Base-by-base conservation (phyloP, 30 jellyfish, hydroid and myxozoan species). In the Chrysaora quinquecirrha region DNA sequence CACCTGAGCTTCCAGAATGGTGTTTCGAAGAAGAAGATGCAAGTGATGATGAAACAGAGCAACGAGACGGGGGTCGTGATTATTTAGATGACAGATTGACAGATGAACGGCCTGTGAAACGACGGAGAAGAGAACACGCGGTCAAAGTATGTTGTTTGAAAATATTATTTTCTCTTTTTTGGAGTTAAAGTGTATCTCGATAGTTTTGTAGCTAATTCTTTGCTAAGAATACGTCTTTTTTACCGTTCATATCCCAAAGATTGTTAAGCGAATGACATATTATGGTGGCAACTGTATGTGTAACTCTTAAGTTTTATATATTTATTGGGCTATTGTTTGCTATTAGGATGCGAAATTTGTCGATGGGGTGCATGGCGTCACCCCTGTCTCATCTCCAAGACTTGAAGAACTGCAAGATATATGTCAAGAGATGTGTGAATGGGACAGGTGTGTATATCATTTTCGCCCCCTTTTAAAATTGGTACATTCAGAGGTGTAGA, bases 1-100 rank as follows among this genome's bases (percentile, higher is more conserved):
- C 96, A 19, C 98, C 98, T 16, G 94, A 30, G 27, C 60, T 93
- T 43, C 98, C 98, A 0, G 98, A 93, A 0, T 93, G 98, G 98
- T 93, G 98, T 47, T 86, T 20, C 46, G 98, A 86, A 33, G 96
- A 91, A 19, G 98, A 93, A 33, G 97, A 74, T 4, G 89, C 38
- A 1, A 54, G 83, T 54, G 90, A 38, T 33, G 82, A 82, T 73
- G 93, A 81, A 76, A 80, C 66, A 71, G 94, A 84, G 29, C 96
- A 62, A 23, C 84, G 80, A 11, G 71, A 82, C 22, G 79, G 73
- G 16, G 61, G 27, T 18, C 60, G 48, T 25, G 85, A 47, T 62
- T 70, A 47, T 27, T 31, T 16, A 18, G 67, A 23, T 38, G 88
- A 63, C 29, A 69, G 75, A 48, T 24, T 72, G 27, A 29, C 67